Base-by-base conservation (phyloP, 92 coral and sea anemone species). In the Micromussa lordhowensis region DNA sequence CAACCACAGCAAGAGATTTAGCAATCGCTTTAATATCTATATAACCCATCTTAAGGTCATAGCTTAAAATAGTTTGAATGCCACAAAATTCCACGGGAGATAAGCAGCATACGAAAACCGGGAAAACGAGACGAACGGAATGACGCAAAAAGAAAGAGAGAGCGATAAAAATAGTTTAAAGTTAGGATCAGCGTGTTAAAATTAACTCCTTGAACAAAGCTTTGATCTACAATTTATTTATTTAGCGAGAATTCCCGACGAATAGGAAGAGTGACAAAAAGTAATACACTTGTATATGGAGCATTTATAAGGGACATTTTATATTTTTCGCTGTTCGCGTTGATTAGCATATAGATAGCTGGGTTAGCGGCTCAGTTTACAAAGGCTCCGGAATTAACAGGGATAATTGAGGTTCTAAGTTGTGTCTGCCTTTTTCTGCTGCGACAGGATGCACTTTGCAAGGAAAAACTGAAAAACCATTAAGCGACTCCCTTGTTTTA, bases 301-400 rank as follows among this genome's bases (percentile, higher is more conserved):
- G 71, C 77, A 53, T 84, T 54, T 14, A 57, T 12, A 38, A 30
- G 12, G 80, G 9, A 72, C 69, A 83, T 71, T 84, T 84, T 18
- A 72, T 40, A 35, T 57, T 16, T 57, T 30, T 84, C 73, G 88
- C 80, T 32, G n/a, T 30, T 55, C 53, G 31, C 34, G 34, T 24
- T 59, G 77, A 86, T 86, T 77, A n/a, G 66, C 83, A 86, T 86
- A 75, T 86, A 86, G 89, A 86, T 86, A 77, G 89, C 74, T 15
- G 16, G 28, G 66, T 49, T 63, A 49, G 57, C 59, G 64, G 69
- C 87, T 48, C 68, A 77, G 48, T 76, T 63, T 6, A 63, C 82
- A 77, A 86, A 86, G 69, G 49, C 83, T 51, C 76, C 66, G 83
- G 68, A 77, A 77, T 30, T 26, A 68, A 4, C 19, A 6, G 30